Conservation (phyloP, 2,888 invertebrate genomes). For the Caenorhabditis sulstoni region DNA sequence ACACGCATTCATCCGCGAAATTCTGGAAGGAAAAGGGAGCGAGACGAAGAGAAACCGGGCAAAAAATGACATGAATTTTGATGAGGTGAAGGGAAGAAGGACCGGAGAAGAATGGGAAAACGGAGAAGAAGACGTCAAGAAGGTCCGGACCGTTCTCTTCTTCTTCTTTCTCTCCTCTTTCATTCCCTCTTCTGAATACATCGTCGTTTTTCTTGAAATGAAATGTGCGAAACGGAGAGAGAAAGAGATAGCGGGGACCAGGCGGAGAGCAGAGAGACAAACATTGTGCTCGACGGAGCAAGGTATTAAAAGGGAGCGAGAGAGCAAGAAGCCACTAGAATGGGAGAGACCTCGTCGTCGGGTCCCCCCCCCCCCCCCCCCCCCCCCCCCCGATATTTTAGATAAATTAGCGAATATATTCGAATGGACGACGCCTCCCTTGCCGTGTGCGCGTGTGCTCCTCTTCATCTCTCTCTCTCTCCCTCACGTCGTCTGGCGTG, state of each 20-base stretch:
- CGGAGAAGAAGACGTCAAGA: slow-evolving; percentile 1
- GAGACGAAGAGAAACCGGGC: slow-evolving; percentile 26
- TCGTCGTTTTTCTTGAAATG: neutral
- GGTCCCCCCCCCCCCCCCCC: slow-evolving; percentile 10
- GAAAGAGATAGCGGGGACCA: slow-evolving; percentile 15
- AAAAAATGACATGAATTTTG: slow-evolving; percentile 53
- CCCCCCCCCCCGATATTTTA: slow-evolving; percentile 29
- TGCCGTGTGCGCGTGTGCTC: slow-evolving; percentile 1
- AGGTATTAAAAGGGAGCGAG: slow-evolving; percentile 28
- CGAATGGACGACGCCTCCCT: slow-evolving; percentile 16
- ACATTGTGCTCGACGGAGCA: slow-evolving; percentile 12
- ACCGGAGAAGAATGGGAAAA: slow-evolving; percentile 14
- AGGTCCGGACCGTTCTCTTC: neutral
- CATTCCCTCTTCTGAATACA: neutral
- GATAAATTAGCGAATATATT: slow-evolving; percentile 49
- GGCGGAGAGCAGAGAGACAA: slow-evolving; percentile 8
- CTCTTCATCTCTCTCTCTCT: slow-evolving; percentile 12
- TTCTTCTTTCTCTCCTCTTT: too few species aligned
- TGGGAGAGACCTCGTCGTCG: slow-evolving; percentile 10
- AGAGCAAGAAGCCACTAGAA: slow-evolving; percentile 35
- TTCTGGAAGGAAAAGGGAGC: slow-evolving; percentile 39
- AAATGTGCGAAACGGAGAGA: slow-evolving; percentile 5
- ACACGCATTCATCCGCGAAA: slow-evolving; percentile 59
- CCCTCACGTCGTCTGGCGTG: slow-evolving; percentile 34
- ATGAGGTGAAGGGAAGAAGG: neutral